Evolutionary conservation across 2,888 invertebrate genomes (phyloP).

Genomic region (Troides helena): DNA sequence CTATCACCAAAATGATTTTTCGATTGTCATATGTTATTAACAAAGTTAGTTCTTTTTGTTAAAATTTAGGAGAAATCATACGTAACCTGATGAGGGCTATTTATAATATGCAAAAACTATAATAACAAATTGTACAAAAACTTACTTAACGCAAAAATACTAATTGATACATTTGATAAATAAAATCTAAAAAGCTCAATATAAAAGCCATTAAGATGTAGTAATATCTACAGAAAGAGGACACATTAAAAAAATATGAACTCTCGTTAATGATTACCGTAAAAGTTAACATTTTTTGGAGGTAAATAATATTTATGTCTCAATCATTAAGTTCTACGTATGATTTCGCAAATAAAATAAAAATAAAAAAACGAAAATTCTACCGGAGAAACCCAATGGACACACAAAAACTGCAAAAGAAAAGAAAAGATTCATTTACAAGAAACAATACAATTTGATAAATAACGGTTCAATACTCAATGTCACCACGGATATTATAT

Average conservation of each 20-base stretch:
- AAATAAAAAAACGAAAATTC: slow-evolving; percentile 58
- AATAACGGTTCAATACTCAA: slow-evolving; percentile 23
- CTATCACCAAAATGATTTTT: slow-evolving; percentile 22
- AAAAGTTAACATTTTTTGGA: neutral
- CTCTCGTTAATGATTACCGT: neutral
- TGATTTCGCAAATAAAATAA: slow-evolving; percentile 47
- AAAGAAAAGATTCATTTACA: slow-evolving; percentile 49
- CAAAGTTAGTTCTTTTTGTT: slow-evolving; percentile 55
- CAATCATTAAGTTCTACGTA: slow-evolving; percentile 41
- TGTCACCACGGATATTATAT: slow-evolving; percentile 31
- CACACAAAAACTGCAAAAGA: slow-evolving; percentile 69
- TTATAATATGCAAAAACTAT: slow-evolving; percentile 1
- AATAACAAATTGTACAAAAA: neutral
- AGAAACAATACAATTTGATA: slow-evolving; percentile 39
- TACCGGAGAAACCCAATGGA: slow-evolving; percentile 74
- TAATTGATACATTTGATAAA: neutral
- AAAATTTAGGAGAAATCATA: slow-evolving; percentile 44
- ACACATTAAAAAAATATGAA: neutral
- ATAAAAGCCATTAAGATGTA: neutral
- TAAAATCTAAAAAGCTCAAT: neutral
- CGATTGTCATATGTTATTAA: slow-evolving; percentile 30
- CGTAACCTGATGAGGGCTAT: slow-evolving; percentile 36
- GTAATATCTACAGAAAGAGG: neutral
- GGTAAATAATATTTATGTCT: slow-evolving; percentile 3
- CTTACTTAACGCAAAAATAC: neutral